These are phyloP conservation scores for Belgica antarctica DNA, from an alignment of 2,888 invertebrate species.

Conservation along the genomic window DNA sequence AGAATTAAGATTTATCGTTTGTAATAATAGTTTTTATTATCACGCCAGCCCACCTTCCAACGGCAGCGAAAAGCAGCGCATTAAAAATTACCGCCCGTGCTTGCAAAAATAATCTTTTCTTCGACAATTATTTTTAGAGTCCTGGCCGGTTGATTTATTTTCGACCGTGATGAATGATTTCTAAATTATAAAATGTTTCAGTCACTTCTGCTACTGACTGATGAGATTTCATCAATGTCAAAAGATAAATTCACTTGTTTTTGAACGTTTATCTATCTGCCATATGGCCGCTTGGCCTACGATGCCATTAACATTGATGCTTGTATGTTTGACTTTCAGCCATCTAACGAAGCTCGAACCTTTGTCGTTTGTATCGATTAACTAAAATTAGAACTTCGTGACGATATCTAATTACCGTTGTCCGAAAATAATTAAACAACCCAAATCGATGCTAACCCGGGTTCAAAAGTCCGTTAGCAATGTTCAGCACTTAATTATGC, in stretches of 20 bases:
- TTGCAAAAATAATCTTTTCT: constrained; percentile 10
- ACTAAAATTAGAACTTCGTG: background rate
- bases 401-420: background rate
- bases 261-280: background rate
- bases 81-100: background rate
- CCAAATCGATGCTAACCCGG: background rate
- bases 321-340: constrained; percentile 11
- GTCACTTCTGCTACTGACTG: constrained; percentile 3
- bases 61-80: background rate
- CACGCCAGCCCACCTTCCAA: background rate
- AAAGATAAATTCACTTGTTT: too few relatives aligned
- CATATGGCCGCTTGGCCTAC: background rate
- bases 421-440: background rate
- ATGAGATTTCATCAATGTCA: constrained; percentile 5
- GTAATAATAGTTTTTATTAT: constrained; percentile 8
- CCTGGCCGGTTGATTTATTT: constrained; percentile 1
- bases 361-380: constrained; percentile 10
- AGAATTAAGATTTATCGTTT: background rate
- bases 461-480: too few relatives aligned
- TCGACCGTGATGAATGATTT: constrained; percentile 1
- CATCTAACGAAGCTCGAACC: background rate
- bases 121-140: constrained; percentile 25
- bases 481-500: too few relatives aligned
- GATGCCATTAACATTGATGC: constrained; percentile 2
- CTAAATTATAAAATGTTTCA: background rate